Evolutionary conservation across 2,888 invertebrate genomes (phyloP), one percentile per base, ranked within the genome.

Genomic region (Drosophila phalerata): DNA sequence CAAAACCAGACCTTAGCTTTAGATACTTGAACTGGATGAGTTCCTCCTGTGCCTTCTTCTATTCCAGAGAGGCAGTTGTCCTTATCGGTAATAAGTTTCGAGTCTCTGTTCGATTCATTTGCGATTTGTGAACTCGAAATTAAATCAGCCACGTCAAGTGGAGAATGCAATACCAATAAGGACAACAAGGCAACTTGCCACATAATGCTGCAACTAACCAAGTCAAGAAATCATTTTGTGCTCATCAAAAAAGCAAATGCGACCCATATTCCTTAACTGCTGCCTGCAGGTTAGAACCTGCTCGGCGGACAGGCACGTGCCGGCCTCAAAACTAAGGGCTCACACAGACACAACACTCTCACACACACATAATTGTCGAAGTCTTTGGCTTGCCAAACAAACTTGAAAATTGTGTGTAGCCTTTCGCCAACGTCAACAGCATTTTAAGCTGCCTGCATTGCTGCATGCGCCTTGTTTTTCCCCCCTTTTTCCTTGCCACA

Each of bases 121-220:
- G 68, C 82, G 73, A 85, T 74, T 79, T 81, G 66, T 67, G 72
- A 77, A 81, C 81, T 83, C 67, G 65, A 86, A 84, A 84, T 84
- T 75, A 84, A 84, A 84, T 84, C 86, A 86, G 65, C 34, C 69
- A 62, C 63, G 61, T 37, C 49, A 53, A 69, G 45, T 38, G 45
- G 13, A 37, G 55, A 57, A 57, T 63, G 53, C 73, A 55, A 43
- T 60, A 37, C 30, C 17, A 51, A 28, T 38, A 57, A 57, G 32
- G 45, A 40, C 45, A 49, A 51, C 30, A 32, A 49, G 6, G 19
- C 49, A n/a, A 22, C 57, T 55, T 48, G 45, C 32, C 45, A 19
- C 22, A 51, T 28, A 37, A 22, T 67, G 67, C 43, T 61, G 75
- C 69, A 63, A 45, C 66, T 67, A 78, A 67, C 68, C 56, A 55